Evolutionary conservation across 2,113 vertebrate genomes (phyloP).

Genomic region (Leptobrachium leishanense): DNA sequence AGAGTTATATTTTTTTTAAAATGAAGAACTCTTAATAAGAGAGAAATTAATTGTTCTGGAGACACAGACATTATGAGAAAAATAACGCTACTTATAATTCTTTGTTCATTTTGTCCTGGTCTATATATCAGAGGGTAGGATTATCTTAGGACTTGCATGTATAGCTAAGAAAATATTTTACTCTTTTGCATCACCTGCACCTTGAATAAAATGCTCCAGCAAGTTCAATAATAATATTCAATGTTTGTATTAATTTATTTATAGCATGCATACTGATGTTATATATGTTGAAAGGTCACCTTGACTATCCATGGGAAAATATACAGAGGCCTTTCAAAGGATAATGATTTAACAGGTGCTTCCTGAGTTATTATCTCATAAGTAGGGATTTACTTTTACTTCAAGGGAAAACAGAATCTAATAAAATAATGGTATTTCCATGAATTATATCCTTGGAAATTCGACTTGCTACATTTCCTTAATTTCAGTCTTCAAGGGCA

Average conservation of each 20-base stretch:
- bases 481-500: neutral
- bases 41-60: too few species aligned
- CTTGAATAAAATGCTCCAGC: neutral
- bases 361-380: neutral
- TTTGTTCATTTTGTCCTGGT: too few species aligned
- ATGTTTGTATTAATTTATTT: slow-evolving; percentile 4
- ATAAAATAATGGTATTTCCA: neutral
- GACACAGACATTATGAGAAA: too few species aligned
- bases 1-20: too few species aligned
- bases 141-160: too few species aligned
- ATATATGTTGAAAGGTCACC: neutral
- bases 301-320: neutral
- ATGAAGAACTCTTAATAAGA: too few species aligned
- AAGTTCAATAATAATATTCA: neutral
- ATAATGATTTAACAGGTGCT: slow-evolving; percentile 3
- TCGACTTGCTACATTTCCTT: neutral
- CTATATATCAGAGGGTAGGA: too few species aligned
- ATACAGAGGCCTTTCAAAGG: neutral
- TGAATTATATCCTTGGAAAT: neutral
- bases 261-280: neutral
- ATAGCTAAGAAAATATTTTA: too few species aligned
- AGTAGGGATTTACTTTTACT: neutral
- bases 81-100: too few species aligned
- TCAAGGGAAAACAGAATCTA: neutral
- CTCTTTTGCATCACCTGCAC: too few species aligned